Conservation (phyloP, 2,888 invertebrate genomes). For the Syritta pipiens region DNA sequence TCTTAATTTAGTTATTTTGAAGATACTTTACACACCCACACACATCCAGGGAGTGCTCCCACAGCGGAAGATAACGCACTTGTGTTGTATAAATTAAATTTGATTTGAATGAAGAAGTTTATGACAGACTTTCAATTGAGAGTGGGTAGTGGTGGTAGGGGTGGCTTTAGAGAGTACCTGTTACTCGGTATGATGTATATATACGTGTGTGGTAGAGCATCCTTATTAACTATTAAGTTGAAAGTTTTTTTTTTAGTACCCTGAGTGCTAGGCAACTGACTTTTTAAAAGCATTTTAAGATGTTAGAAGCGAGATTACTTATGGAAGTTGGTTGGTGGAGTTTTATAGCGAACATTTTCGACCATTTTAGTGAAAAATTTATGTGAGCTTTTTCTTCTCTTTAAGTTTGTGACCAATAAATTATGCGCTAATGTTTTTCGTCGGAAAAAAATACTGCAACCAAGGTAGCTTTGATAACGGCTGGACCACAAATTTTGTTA, state of each 20-base stretch:
- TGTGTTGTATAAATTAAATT: conserved; percentile 59
- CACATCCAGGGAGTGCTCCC: conserved; percentile 9
- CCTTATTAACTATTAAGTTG: conserved; percentile 40
- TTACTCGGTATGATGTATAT: conserved; percentile 17
- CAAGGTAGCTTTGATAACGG: no score
- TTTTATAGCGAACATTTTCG: no score
- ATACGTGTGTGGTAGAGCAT: neutral
- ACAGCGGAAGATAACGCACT: conserved; percentile 55
- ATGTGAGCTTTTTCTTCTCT: no score
- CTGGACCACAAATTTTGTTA: no score
- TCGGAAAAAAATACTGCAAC: no score
- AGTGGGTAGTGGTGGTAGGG: neutral
- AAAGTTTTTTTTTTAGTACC: conserved; percentile 5
- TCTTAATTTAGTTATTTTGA: conserved; percentile 56
- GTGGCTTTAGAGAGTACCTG: conserved; percentile 14
- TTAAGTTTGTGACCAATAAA: no score
- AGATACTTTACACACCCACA: neutral
- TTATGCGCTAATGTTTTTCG: no score
- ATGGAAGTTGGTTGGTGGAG: no score
- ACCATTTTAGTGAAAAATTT: no score
- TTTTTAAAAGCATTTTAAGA: conserved; percentile 45
- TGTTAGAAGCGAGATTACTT: no score
- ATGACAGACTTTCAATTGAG: conserved; percentile 25
- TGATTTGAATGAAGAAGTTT: conserved; percentile 49
- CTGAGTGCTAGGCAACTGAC: conserved; percentile 1